phyloP scores from a whole-genome alignment of 2,113 vertebrate genomes.

The Malurus elegans region DNA sequence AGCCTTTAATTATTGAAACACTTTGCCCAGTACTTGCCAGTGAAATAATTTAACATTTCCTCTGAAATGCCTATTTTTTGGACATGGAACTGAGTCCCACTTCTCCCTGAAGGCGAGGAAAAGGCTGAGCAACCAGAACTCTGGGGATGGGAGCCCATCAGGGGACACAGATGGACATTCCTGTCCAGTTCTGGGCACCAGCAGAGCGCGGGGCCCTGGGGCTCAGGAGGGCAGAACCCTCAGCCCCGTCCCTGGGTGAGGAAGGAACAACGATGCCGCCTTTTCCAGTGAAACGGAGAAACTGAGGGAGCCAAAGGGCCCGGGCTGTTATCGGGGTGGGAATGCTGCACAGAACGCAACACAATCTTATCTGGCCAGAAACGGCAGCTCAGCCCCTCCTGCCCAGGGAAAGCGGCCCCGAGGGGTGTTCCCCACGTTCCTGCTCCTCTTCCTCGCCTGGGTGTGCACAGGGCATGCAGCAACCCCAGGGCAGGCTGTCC shows the following conservation, averaged over 20 bases:
- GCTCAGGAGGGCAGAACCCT: neutral
- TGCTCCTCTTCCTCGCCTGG: neutral
- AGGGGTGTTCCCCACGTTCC: neutral
- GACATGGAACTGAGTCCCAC: neutral
- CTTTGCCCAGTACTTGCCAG: neutral
- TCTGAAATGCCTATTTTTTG: neutral
- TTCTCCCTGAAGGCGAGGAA: neutral
- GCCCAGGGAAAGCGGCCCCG: neutral
- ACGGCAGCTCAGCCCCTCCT: neutral
- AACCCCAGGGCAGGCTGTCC: neutral
- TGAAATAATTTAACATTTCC: neutral
- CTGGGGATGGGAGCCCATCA: neutral
- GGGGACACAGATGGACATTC: neutral
- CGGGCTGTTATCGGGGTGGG: neutral
- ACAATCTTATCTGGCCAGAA: neutral
- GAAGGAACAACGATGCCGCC: neutral
- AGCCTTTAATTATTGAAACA: neutral
- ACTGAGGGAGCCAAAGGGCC: neutral
- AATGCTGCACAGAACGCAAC: neutral
- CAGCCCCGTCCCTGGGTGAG: neutral
- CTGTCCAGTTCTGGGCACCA: neutral
- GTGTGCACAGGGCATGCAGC: neutral
- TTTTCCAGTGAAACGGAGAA: neutral
- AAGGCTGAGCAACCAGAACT: neutral
- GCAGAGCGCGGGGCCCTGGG: neutral